These are phyloP conservation scores for Pemphigus obesinymphae DNA, from an alignment of 1,140 invertebrate genomes.

Conservation along the genomic window DNA sequence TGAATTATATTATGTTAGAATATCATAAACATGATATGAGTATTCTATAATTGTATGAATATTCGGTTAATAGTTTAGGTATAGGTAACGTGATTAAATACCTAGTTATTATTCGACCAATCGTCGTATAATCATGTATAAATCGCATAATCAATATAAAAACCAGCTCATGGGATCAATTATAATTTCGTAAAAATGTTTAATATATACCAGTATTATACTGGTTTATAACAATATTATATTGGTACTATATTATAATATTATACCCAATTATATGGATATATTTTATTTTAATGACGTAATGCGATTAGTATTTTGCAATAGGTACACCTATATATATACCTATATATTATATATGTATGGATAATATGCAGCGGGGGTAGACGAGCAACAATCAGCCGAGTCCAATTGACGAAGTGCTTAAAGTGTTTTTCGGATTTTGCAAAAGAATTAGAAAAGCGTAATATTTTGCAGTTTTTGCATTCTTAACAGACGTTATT, in stretches of 20 bases:
- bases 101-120: not conserved
- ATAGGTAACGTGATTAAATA: not conserved
- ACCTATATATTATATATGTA: not conserved
- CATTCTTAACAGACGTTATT: not conserved
- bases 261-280: not conserved
- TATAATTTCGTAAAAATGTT: not conserved
- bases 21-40: too few species aligned
- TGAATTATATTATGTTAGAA: too few species aligned
- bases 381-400: not conserved
- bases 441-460: not conserved
- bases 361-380: not conserved
- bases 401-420: not conserved
- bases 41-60: not conserved
- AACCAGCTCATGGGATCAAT: not conserved
- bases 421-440: not conserved
- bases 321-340: too few species aligned
- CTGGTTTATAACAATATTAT: slow-evolving; percentile 7
- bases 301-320: not conserved
- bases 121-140: too few species aligned
- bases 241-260: not conserved
- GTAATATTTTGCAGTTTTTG: not conserved
- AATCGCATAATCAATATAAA: not conserved
- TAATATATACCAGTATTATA: too few species aligned
- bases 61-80: not conserved
- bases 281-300: not conserved